These are phyloP conservation scores for Cosmopolites sordidus DNA, from an alignment of 2,888 invertebrate genomes.

Conservation along the genomic window DNA sequence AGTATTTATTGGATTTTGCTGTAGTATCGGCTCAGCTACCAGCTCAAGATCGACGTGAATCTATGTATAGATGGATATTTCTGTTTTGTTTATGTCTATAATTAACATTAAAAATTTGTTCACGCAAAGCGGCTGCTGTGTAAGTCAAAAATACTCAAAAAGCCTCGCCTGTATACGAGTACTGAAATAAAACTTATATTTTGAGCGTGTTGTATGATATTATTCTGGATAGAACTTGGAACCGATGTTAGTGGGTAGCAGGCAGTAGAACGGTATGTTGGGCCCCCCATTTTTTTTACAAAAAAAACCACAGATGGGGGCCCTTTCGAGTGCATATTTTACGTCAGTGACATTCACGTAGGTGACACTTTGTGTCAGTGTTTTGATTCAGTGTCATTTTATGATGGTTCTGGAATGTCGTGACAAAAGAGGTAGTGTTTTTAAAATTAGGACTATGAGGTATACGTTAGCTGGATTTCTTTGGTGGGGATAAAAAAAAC, in stretches of 20 bases:
- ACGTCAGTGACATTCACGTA: constrained; percentile 11
- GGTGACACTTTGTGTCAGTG: constrained; percentile 20
- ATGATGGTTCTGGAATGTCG: too few relatives aligned
- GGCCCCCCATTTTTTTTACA: constrained; percentile 20
- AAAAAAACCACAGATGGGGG: constrained; percentile 11
- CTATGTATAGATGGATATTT: constrained; percentile 53
- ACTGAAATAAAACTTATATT: constrained; percentile 54
- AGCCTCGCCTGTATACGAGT: constrained; percentile 49
- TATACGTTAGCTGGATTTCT: too few relatives aligned
- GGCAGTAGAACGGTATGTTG: constrained; percentile 29
- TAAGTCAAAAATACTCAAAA: constrained; percentile 54
- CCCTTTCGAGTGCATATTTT: constrained; percentile 8
- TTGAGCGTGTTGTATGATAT: constrained; percentile 50
- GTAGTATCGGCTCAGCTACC: not conserved
- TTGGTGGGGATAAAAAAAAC: too few relatives aligned
- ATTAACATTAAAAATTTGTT: constrained; percentile 52
- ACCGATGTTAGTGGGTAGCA: constrained; percentile 39
- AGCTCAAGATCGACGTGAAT: constrained; percentile 40
- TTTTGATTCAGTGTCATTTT: too few relatives aligned
- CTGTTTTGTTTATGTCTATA: constrained; percentile 53
- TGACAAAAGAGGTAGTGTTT: too few relatives aligned
- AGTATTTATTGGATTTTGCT: too few relatives aligned
- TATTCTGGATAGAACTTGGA: constrained; percentile 48
- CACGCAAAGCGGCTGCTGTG: constrained; percentile 48
- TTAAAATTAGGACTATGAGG: too few relatives aligned